Conservation (phyloP, 2,888 invertebrate species). For the Spialia ferax region DNA sequence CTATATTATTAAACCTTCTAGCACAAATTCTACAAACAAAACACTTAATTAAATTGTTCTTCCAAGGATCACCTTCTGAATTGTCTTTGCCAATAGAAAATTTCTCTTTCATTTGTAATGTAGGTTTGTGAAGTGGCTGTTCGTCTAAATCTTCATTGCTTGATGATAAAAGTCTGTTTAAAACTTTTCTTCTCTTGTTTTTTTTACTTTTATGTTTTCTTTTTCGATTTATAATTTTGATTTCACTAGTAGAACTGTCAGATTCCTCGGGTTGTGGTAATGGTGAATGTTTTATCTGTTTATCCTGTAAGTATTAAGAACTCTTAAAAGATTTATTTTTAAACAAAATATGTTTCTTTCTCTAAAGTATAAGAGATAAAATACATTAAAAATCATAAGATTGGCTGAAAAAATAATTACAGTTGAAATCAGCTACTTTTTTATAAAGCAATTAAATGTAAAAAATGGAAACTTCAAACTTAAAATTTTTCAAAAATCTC, state of each 20-base stretch:
- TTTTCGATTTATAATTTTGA: constrained; percentile 3
- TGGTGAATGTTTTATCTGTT: not conserved
- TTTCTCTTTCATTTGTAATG: constrained; percentile 3
- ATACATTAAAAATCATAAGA: too few relatives aligned
- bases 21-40: constrained; percentile 60
- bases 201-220: constrained; percentile 25
- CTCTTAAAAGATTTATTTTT: too few relatives aligned
- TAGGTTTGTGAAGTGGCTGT: not conserved
- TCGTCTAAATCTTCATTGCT: constrained; percentile 17
- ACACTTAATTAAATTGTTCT: constrained; percentile 52
- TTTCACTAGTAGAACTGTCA: not conserved
- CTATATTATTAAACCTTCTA: constrained; percentile 45
- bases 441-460: too few relatives aligned
- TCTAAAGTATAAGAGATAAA: too few relatives aligned
- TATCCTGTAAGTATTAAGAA: constrained; percentile 6
- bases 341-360: too few relatives aligned
- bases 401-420: too few relatives aligned
- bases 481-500: not conserved
- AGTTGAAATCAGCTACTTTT: too few relatives aligned
- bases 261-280: not conserved
- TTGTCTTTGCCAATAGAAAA: not conserved
- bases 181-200: constrained; percentile 10
- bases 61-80: constrained; percentile 50
- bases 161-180: constrained; percentile 9
- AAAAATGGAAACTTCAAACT: too few relatives aligned